Base-by-base conservation (phyloP, 2,888 invertebrate genomes). In the Chymomyza procnemis region DNA sequence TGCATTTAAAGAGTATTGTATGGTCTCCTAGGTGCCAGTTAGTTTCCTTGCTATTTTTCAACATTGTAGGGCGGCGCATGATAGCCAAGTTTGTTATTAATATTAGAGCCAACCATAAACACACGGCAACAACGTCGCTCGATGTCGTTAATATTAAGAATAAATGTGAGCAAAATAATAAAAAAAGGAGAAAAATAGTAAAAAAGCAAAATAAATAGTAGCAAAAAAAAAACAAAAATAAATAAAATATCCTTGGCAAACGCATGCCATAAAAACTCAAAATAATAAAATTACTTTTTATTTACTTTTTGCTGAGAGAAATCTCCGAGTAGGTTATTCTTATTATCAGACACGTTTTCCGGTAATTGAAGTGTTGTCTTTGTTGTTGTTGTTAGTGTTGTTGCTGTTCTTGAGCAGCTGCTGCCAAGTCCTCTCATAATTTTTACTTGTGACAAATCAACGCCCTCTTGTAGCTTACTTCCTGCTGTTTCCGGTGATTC, bases 261-360 rank as follows among this genome's bases (percentile, higher is more conserved):
- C 16, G 18, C 21, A 54, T 21, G 68, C 62, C 64, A 55, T 84
- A 79, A 73, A 78, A 26, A 83, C 68, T 64, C 54, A 69, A 71
- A 80, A 78, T 87, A 87, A 85, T 85, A 80, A 83, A 87, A 87
- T 79, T 72, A 85, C 73, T 75, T 84, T 79, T 83, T 77, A 85
- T 83, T 78, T 75, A 83, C 84, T 76, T 84, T n/a, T 76, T 61
- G 34, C 73, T 71, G 62, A 71, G 69, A 60, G 60, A 74, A 76
- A 72, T 81, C 71, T 74, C 59, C 56, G 41, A 66, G 59, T 60
- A 79, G 84, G 87, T 41, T 41, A 73, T 67, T 67, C 66, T 71
- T 85, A 85, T 80, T 87, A 85, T 80, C 78, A 67, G 77, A 88
- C 88, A 88, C 87, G 88, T 88, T 88, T 87, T 88, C 87, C 88